A percentile compares a stretch with the other conserved stretches of the same genome.
phyloP scores from a whole-genome alignment of 1,140 invertebrate species.

The Phymorhynchus buccinoides region DNA sequence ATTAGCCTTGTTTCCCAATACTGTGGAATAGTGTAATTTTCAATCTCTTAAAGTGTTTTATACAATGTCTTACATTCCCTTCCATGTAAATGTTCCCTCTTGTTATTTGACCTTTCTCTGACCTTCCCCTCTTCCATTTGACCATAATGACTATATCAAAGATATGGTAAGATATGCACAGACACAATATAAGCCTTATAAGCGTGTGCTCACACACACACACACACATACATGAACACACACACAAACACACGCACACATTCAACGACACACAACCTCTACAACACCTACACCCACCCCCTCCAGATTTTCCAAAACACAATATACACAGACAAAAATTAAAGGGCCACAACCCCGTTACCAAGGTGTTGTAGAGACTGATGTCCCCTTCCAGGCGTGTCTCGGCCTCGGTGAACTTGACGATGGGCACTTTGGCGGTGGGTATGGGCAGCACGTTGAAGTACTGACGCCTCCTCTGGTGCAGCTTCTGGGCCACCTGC shows the following conservation, averaged over 20 bases:
- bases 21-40: too few relatives aligned
- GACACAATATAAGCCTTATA: neutral
- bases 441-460: slow-evolving; percentile 76
- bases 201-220: neutral
- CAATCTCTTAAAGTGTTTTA: too few relatives aligned
- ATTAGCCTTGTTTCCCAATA: too few relatives aligned
- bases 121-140: too few relatives aligned
- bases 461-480: slow-evolving; percentile 67
- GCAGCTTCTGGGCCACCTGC: slow-evolving; percentile 72
- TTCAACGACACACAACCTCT: neutral
- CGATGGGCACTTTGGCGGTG: slow-evolving; percentile 81
- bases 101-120: too few relatives aligned
- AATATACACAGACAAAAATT: too few relatives aligned
- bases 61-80: too few relatives aligned
- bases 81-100: too few relatives aligned
- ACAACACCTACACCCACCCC: neutral
- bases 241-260: neutral
- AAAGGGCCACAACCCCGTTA: slow-evolving; percentile 47
- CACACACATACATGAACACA: neutral
- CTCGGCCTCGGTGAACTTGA: slow-evolving; percentile 77
- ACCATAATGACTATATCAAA: too few relatives aligned
- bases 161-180: neutral
- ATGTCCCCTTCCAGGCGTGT: slow-evolving; percentile 78
- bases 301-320: too few relatives aligned
- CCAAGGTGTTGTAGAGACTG: slow-evolving; percentile 78